Evolutionary conservation across 2,113 vertebrate species (phyloP), one percentile per base, ranked within the genome.

Genomic region (Scortum barcoo): DNA sequence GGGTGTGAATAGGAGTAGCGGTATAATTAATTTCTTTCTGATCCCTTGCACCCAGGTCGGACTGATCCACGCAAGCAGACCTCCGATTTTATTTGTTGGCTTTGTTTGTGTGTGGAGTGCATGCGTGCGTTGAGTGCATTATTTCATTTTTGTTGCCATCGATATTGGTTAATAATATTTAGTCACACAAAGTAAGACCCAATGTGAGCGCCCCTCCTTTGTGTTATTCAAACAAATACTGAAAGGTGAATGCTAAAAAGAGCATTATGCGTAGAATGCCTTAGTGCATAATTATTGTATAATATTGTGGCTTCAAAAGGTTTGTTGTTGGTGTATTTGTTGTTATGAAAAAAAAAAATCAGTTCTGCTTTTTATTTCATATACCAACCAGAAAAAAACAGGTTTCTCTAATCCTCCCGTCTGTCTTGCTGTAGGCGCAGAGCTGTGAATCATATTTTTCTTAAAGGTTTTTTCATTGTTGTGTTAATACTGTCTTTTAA

Each of bases 21-120:
- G 68, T 81, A 22, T 86, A 89, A 93, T 93, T 90, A 61, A 90
- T 93, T 92, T 87, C 42, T 78, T 88, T 90, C 75, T 84, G 85
- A 89, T 89, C 79, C 80, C 69, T 72, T 81, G 51, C 53, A 80
- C 84, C 87, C 66, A 51, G 58, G 83, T 86, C 13, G 63, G 51
- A n/a, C 30, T 78, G 36, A 72, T 81, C 60, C 83, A 50, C 8
- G 58, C 24, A 67, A 5, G 33, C 81, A 56, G 76, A 66, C 38
- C 73, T 86, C 63, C 22, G 46, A 36, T 88, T 79, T 73, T 46
- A 51, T 75, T 53, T 71, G 19, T 30, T 22, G 38, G 44, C 58
- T 87, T 87, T 78, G 66, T 79, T 62, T 61, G n/a, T 26, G 58
- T 78, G 57, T n/a, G 54, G 56, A n/a, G 24, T 80, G 44, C 57